A percentile compares a stretch with the other conserved stretches of the same genome.
Conservation (phyloP, 2,888 invertebrate genomes). For the Agrochola lota region DNA sequence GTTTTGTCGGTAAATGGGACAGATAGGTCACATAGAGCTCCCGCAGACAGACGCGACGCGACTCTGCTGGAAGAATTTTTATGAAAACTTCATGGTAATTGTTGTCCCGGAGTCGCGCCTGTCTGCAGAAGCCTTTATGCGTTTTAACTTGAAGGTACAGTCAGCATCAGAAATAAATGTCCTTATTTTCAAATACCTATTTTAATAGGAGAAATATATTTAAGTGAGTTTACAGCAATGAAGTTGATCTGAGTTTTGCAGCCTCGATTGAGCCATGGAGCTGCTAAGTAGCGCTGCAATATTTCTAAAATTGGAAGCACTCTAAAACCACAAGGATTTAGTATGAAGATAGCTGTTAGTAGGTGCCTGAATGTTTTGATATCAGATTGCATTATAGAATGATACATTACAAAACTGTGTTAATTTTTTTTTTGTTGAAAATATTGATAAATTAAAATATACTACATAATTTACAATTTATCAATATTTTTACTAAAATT, state of each 20-base stretch:
- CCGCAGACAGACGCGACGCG: no score
- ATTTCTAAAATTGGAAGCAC: slow-evolving; percentile 4
- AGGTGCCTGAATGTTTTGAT: slow-evolving; percentile 44
- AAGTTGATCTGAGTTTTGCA: slow-evolving; percentile 1
- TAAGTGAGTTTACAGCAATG: not conserved
- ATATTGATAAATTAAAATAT: not conserved
- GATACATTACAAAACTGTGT: not conserved
- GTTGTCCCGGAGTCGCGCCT: no score
- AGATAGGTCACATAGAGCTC: not conserved
- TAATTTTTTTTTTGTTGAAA: no score
- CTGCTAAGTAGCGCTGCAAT: not conserved
- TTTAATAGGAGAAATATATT: not conserved
- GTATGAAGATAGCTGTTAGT: slow-evolving; percentile 26
- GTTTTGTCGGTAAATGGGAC: slow-evolving; percentile 41
- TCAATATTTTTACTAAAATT: slow-evolving; percentile 2
- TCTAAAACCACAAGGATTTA: slow-evolving; percentile 23
- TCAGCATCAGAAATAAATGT: not conserved
- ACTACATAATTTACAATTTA: not conserved
- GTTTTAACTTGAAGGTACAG: no score
- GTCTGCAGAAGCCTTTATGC: no score
- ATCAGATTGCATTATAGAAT: slow-evolving; percentile 7
- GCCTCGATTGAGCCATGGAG: not conserved
- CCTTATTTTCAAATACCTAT: not conserved
- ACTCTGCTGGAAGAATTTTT: no score
- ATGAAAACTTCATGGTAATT: no score